Percentiles rank a stretch among this genome's conserved stretches.
Conservation (phyloP, 1,140 invertebrate species). For the Drosophila punjabiensis region DNA sequence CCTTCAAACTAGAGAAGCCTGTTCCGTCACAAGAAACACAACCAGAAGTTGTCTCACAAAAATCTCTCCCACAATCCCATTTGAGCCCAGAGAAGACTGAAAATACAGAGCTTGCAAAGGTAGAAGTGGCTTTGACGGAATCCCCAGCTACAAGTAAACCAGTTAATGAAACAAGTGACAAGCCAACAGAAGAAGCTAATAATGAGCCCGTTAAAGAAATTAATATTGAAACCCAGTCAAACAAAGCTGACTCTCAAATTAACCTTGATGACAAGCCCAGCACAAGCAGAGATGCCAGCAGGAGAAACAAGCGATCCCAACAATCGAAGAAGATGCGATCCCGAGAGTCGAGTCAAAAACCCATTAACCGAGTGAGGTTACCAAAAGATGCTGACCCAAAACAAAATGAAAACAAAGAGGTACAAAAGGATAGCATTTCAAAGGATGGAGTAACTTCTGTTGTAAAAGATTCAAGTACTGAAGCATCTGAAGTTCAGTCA, state of each 20-base stretch:
- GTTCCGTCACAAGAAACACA: neutral
- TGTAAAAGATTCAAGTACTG: neutral
- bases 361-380: constrained; percentile 31
- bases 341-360: constrained; percentile 62
- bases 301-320: constrained; percentile 50
- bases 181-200: neutral
- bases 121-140: neutral
- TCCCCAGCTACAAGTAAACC: neutral
- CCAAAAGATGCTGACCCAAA: neutral
- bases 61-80: neutral
- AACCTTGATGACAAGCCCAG: constrained; percentile 51
- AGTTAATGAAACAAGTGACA: neutral
- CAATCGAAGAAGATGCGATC: constrained; percentile 37
- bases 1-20: neutral
- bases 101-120: neutral
- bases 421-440: neutral
- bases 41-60: neutral
- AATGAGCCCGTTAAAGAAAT: neutral
- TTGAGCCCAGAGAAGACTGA: neutral
- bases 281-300: constrained; percentile 50
- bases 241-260: neutral
- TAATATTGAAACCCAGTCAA: neutral
- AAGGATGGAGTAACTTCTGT: neutral
- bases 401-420: neutral
- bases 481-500: neutral